Percentiles rank a stretch among this genome's conserved stretches.
These are phyloP conservation scores for Amblyjoppa proteus DNA, from an alignment of 2,888 invertebrate genomes.

Conservation along the genomic window DNA sequence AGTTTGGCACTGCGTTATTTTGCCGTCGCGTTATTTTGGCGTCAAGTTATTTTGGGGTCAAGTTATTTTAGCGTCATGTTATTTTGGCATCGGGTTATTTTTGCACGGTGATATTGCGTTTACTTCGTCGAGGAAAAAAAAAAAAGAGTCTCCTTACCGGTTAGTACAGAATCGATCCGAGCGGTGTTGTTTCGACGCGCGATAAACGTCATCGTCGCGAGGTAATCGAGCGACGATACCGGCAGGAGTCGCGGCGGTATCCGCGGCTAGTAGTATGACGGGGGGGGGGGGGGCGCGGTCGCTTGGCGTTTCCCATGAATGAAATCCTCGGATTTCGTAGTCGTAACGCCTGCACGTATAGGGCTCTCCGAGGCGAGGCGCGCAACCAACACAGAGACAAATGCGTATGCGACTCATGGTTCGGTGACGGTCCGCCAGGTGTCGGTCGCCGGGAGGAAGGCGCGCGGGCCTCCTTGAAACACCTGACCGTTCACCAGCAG, in stretches of 20 bases:
- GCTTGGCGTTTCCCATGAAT: constrained; percentile 73
- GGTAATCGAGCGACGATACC: constrained; percentile 12
- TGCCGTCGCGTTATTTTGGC: too few relatives aligned
- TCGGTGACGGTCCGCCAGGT: constrained; percentile 74
- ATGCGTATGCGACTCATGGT: constrained; percentile 33
- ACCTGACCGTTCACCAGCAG: constrained; percentile 81
- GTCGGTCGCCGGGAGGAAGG: constrained; percentile 68
- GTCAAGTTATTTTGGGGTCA: too few relatives aligned
- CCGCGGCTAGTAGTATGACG: constrained; percentile 29
- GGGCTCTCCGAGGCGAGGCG: constrained; percentile 50
- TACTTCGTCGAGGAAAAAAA: too few relatives aligned
- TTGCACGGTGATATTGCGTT: too few relatives aligned
- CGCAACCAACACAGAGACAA: constrained; percentile 23
- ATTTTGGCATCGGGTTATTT: too few relatives aligned
- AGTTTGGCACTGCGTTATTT: too few relatives aligned
- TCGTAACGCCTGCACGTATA: constrained; percentile 32
- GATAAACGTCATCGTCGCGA: neutral
- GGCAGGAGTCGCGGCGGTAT: constrained; percentile 3
- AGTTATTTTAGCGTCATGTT: too few relatives aligned
- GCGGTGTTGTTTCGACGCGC: neutral
- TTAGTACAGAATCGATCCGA: neutral
- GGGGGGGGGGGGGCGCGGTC: constrained; percentile 3
- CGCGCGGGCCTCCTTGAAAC: constrained; percentile 80
- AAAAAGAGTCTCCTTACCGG: neutral
- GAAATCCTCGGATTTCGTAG: constrained; percentile 68